Evolutionary conservation across 2,797 vertebrate genomes (phyloP), one percentile per base, ranked within the genome.

Genomic region (Spinus pinus): DNA sequence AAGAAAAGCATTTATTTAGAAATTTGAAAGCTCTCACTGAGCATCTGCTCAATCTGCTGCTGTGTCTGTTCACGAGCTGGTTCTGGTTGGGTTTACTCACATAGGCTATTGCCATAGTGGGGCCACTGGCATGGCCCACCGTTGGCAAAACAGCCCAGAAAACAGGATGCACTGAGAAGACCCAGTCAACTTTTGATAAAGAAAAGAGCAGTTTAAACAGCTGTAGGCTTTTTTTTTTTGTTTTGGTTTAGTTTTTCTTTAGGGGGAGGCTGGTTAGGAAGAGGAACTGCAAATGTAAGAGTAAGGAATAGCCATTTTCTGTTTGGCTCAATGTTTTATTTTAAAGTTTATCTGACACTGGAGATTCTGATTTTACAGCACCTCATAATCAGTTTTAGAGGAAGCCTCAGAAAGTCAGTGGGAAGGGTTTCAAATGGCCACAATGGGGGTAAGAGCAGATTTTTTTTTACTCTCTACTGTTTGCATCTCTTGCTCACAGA

Each of bases 221-320:
- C 54, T 33, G n/a, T 56, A 56, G 54, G 14, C 14, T 54, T 0
- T 4, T 33, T 33, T 50, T 39, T 39, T 42, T 50, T 10, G 15
- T 37, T 58, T 31, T 33, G 3, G 7, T 57, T 33, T 17, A 19
- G 8, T n/a, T 24, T 57, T 57, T 35, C 24, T 25, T 6, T 6
- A 14, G 0, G 2, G 4, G 6, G 0, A 2, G 8, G 6, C 0
- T 23, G 24, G 1, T n/a, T 54, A 50, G 49, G 37, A 61, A 56
- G 41, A 88, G 28, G 23, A 86, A 39, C 20, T 50, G 25, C 23
- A 6, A 24, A 42, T 27, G 13, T 33, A 81, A 49, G 3, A 9
- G 16, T 39, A 44, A 61, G 10, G 25, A 78, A 71, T 2, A 74
- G 8, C 3, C 8, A 28, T 33, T 74, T 78, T 51, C 18, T 83